Evolutionary conservation across 2,113 vertebrate species (phyloP), one percentile per base, ranked within the genome.

Genomic region (Proteles cristata): DNA sequence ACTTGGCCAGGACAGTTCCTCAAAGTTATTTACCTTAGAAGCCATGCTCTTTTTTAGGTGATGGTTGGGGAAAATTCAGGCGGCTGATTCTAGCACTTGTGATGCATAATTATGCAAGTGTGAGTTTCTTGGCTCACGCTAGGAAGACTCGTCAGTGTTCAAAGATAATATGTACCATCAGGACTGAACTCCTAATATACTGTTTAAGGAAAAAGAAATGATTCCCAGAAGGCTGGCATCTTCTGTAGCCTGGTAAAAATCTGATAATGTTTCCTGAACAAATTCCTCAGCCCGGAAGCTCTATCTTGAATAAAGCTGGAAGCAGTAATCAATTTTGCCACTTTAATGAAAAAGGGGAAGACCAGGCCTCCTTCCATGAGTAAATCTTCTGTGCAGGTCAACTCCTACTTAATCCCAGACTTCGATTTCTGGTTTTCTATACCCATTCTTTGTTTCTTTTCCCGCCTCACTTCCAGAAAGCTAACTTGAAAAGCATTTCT

Each of bases 11-110:
- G 80, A 65, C 15, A 81, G 74, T 86, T 88, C 68, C 63, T 91
- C 14, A 23, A 80, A 77, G 85, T 85, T 83, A 48, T 61, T 68
- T 92, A 58, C 65, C 35, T 97, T 92, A 31, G 93, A 94, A 74
- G 16, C 28, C n/a, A 68, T 80, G 74, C 28, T 93, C 45, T 68
- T 71, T 90, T 92, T 92, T 33, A 93, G 65, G 25, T 63, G 35
- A 86, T 81, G 45, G 23, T 43, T 82, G 35, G 74, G 33, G 65
- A 23, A 96, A 96, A 82, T 39, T 90, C 55, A 68, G n/a, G 28
- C 74, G 84, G 5, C 68, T 88, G 65, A 73, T 58, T 43, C 73
- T 82, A 90, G 17, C 26, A 31, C 58, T 48, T 94, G 48, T 43
- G 48, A 83, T 61, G 16, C 35, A 50, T 80, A 66, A 92, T 48